Evolutionary conservation across 2,888 invertebrate species (phyloP), one percentile per base, ranked within the genome.

Genomic region (Junonia oenone): DNA sequence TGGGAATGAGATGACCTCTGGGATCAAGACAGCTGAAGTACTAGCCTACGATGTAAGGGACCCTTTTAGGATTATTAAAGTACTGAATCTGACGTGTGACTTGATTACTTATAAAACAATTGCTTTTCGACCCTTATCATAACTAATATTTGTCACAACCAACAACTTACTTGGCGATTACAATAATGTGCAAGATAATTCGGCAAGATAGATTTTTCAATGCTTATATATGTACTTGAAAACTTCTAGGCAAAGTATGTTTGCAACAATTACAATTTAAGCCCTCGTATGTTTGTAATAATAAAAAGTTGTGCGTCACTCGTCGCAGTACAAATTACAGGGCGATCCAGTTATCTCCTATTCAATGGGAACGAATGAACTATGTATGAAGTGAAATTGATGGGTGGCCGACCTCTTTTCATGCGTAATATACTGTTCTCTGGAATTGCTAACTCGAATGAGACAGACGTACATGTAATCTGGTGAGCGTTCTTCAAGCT

Each of bases 311-410:
- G 8, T 31, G 14, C 13, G 26, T 22, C 31, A 31, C 15, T 48
- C n/a, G 33, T 33, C 27, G 22, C 22, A 22, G 22, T 26, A 22
- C 29, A 47, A 40, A 40, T 48, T 47, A 53, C 40, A 48, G 47
- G n/a, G 35, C 15, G 33, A 31, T 31, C 29, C 15, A 43, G 47
- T 54, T 43, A 54, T 27, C 17, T 38, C n/a, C 45, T 19, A 50
- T 55, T 55, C 55, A 55, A 5, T 45, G 31, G 29, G 40, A 45
- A 33, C 15, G 26, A 50, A 50, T 17, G 17, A 48, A 38, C 31
- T 17, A 33, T 19, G 8, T 19, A 35, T 55, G 49, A 37, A 43
- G 9, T 26, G 17, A 55, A 49, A 55, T 49, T 49, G 47, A 51
- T 43, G 33, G 51, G 43, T 45, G 14, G 5, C 27, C 40, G 51